These are phyloP conservation scores for Hirtodrosophila alboralis DNA, from an alignment of 2,888 invertebrate species.

Conservation along the genomic window DNA sequence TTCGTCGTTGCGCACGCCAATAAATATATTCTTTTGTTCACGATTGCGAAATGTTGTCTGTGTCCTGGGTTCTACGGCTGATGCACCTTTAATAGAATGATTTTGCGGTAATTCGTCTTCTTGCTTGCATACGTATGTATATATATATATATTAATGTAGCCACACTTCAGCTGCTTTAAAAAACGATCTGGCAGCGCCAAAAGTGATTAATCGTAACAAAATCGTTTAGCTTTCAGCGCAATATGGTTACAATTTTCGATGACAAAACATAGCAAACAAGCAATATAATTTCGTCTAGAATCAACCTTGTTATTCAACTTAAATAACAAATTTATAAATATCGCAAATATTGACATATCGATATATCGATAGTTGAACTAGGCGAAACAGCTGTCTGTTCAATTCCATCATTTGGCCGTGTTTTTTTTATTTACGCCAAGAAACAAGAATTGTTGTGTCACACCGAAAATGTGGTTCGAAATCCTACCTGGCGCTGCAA, in stretches of 20 bases:
- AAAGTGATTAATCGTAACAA: not conserved
- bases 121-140: conserved; percentile 45
- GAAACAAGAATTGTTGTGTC: conserved; percentile 34
- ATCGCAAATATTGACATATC: conserved; percentile 9
- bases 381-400: conserved; percentile 39
- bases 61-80: conserved; percentile 23
- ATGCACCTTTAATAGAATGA: conserved; percentile 54
- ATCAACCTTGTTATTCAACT: too few species aligned
- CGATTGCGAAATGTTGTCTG: not conserved
- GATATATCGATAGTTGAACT: conserved; percentile 38
- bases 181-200: conserved; percentile 9
- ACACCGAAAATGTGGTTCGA: conserved; percentile 88
- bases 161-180: conserved; percentile 43
- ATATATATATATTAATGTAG: conserved; percentile 28
- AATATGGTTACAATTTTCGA: too few species aligned
- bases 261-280: too few species aligned
- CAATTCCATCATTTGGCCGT: conserved; percentile 20
- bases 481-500: conserved; percentile 87
- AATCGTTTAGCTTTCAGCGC: not conserved
- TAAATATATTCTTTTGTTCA: conserved; percentile 17
- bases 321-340: too few species aligned
- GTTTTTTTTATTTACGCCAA: conserved; percentile 34
- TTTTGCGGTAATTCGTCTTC: conserved; percentile 51
- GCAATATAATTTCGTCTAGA: too few species aligned
- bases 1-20: conserved; percentile 23